Evolutionary conservation across 1,140 invertebrate genomes (phyloP).

Genomic region (Plectus sambesii): DNA sequence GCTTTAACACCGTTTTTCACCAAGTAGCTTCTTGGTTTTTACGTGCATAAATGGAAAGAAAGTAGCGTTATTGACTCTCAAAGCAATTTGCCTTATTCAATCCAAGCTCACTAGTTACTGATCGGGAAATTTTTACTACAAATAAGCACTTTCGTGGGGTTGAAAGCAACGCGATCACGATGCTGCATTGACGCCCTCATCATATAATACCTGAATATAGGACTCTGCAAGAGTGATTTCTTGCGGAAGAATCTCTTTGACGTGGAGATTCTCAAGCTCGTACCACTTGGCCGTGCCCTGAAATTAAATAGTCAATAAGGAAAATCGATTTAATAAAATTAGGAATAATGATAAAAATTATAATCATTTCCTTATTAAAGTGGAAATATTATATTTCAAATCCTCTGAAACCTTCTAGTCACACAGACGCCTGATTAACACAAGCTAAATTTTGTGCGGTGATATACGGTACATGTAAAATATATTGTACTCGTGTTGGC

Average conservation of each 20-base stretch:
- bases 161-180: background rate
- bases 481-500: no score
- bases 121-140: no score
- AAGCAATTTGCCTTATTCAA: no score
- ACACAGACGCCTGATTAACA: no score
- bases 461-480: no score
- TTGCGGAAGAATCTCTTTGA: conserved; percentile 91
- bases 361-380: background rate
- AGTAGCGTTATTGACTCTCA: no score
- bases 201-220: conserved; percentile 74
- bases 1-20: no score
- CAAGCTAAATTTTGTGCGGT: no score
- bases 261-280: conserved; percentile 97
- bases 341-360: conserved; percentile 12
- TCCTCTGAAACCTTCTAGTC: no score
- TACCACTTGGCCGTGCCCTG: conserved; percentile 66
- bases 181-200: background rate
- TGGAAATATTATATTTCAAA: no score
- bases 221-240: conserved; percentile 99
- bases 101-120: no score
- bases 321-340: conserved; percentile 1
- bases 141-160: background rate
- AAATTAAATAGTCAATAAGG: no score
- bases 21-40: background rate
- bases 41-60: background rate